phyloP scores from a whole-genome alignment of 64 coral and sea anemone species.

The Stichodactyla helianthus region DNA sequence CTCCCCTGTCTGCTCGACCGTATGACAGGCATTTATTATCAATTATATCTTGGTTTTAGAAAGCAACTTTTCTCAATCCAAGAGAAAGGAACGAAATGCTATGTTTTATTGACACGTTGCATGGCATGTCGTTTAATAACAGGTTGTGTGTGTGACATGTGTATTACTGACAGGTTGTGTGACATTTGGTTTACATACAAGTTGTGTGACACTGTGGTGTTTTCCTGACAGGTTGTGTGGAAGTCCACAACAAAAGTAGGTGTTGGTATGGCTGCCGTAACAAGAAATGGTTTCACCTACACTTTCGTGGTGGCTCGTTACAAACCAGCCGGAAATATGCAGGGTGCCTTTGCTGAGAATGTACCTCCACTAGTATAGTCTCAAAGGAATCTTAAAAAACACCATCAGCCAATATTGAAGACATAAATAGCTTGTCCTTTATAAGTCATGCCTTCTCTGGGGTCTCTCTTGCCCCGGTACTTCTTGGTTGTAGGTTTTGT shows the following conservation, averaged over 20 bases:
- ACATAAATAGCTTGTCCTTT: neutral
- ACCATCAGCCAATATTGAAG: neutral
- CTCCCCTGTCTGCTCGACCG: too few relatives aligned
- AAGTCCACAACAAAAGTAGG: too few relatives aligned
- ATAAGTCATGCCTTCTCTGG: neutral
- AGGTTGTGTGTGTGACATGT: too few relatives aligned
- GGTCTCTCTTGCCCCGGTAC: too few relatives aligned
- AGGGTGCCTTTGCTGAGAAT: neutral
- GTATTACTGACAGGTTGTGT: neutral
- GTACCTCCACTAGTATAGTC: neutral
- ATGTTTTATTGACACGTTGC: too few relatives aligned
- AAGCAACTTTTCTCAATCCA: too few relatives aligned
- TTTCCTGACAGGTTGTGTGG: neutral
- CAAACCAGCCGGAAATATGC: neutral
- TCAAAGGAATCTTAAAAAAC: neutral
- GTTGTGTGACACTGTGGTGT: neutral
- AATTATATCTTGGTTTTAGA: too few relatives aligned
- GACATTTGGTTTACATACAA: too few relatives aligned
- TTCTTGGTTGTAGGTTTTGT: too few relatives aligned
- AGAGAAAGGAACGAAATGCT: too few relatives aligned
- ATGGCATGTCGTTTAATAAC: too few relatives aligned
- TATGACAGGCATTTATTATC: too few relatives aligned
- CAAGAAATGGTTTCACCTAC: neutral
- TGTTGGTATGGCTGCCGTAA: neutral
- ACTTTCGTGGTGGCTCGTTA: slow-evolving; percentile 16